Evolutionary conservation across 2,113 vertebrate genomes (phyloP).

Genomic region (Orientallactaga bullata): DNA sequence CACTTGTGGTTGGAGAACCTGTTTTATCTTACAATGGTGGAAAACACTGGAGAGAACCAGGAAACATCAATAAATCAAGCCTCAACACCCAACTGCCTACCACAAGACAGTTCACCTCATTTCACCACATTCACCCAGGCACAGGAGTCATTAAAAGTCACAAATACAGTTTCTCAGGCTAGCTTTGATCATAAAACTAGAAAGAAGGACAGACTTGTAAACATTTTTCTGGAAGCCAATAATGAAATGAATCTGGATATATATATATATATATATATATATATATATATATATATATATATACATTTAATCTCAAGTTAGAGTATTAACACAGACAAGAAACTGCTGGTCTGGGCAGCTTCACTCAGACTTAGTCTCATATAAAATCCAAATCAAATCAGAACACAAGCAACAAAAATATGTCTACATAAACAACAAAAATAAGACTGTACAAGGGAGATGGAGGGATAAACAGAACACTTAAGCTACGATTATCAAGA

Average conservation of each 20-base stretch:
- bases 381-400: slow-evolving; percentile 28
- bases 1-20: too few relatives aligned
- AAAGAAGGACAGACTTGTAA: slow-evolving; percentile 74
- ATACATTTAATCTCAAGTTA: not conserved
- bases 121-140: too few relatives aligned
- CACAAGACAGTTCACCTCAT: too few relatives aligned
- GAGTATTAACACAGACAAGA: not conserved
- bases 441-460: not conserved
- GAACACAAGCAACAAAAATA: slow-evolving; percentile 54
- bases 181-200: slow-evolving; percentile 84
- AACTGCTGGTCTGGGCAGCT: slow-evolving; percentile 22
- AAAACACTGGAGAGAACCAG: too few relatives aligned
- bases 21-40: too few relatives aligned
- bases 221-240: slow-evolving; percentile 82
- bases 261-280: too few relatives aligned
- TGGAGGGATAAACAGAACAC: slow-evolving; percentile 50
- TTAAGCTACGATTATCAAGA: slow-evolving; percentile 74
- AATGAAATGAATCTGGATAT: slow-evolving; percentile 64
- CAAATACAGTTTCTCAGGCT: slow-evolving; percentile 84
- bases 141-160: slow-evolving; percentile 66
- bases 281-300: too few relatives aligned
- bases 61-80: too few relatives aligned
- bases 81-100: too few relatives aligned
- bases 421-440: slow-evolving; percentile 52
- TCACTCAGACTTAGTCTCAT: not conserved